A percentile compares a stretch with the other conserved stretches of the same genome.
These are phyloP conservation scores for Acanthurus tractus DNA, from an alignment of 2,797 vertebrate species.

Conservation along the genomic window DNA sequence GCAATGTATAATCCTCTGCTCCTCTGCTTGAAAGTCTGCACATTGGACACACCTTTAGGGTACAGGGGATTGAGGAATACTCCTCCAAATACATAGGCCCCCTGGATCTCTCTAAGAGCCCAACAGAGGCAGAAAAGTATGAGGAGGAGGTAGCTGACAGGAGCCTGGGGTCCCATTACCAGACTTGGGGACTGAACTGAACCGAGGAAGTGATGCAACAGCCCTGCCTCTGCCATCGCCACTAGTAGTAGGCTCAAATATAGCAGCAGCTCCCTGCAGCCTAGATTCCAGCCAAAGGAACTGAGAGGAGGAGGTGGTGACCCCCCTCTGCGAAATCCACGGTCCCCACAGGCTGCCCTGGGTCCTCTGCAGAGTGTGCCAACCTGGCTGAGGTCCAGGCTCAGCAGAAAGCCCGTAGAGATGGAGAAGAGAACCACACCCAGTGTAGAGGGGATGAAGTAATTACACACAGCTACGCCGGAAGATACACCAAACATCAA, in stretches of 20 bases:
- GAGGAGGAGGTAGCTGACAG: slow-evolving; percentile 90
- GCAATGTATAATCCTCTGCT: slow-evolving; percentile 88
- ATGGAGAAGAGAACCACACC: slow-evolving; percentile 93
- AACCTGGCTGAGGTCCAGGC: slow-evolving; percentile 93
- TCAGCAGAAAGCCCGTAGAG: slow-evolving; percentile 94
- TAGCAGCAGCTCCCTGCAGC: slow-evolving; percentile 88
- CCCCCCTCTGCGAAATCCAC: slow-evolving; percentile 54
- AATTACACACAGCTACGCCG: slow-evolving; percentile 88
- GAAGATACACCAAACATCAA: slow-evolving; percentile 92
- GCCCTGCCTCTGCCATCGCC: slow-evolving; percentile 88
- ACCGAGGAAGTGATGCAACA: slow-evolving; percentile 89
- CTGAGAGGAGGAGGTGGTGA: slow-evolving; percentile 54
- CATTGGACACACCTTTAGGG: slow-evolving; percentile 90
- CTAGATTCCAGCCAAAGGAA: slow-evolving; percentile 82
- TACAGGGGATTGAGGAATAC: slow-evolving; percentile 95
- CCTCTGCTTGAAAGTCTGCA: slow-evolving; percentile 90
- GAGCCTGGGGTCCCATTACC: slow-evolving; percentile 83
- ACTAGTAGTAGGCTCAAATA: slow-evolving; percentile 85
- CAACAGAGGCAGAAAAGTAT: slow-evolving; percentile 87
- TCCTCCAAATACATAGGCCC: slow-evolving; percentile 92
- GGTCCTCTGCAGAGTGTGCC: slow-evolving; percentile 74
- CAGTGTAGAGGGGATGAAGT: slow-evolving; percentile 93
- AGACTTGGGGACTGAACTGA: slow-evolving; percentile 73
- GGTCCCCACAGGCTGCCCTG: slow-evolving; percentile 49
- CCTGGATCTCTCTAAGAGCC: slow-evolving; percentile 93